Evolutionary conservation across 2,797 vertebrate species (phyloP), one percentile per base, ranked within the genome.

Genomic region (Leucoraja ocellata): DNA sequence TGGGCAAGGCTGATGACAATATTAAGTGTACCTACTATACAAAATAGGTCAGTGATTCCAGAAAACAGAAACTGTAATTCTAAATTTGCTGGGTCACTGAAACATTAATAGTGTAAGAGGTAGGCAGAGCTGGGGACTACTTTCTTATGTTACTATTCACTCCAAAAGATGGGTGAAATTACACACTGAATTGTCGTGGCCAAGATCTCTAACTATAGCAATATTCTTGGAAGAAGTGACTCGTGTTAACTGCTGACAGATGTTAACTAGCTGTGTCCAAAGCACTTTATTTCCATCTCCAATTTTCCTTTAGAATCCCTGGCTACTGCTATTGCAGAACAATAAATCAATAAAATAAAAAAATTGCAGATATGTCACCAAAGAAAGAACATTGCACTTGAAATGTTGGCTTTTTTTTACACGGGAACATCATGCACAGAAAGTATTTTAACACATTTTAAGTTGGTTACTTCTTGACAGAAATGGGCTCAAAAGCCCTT

Each of bases 171-270:
- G 95, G 93, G 93, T 94, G 94, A 96, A 97, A 94, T 95, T 94
- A 94, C 94, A 96, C 54, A 95, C 95, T 88, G 93, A 94, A 84
- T 94, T 28, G 95, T 94, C 93, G 93, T 94, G 0, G 93, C 93
- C 93, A 0, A 0, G n/a, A 93, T 95, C 86, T 32, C 93, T 95
- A 95, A 94, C 94, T 95, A 95, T 95, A 95, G 93, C 94, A 94
- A 93, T 94, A 94, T 97, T 97, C 96, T 96, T 95, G 96, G 97
- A 97, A 97, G 95, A 94, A 95, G 94, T 96, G 96, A 97, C 95
- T 96, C 96, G 96, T 96, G 95, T 94, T 95, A 95, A 96, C 96
- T 95, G 95, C 94, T 94, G 94, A 94, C 95, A 92, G 94, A 95
- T 94, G 93, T 95, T 93, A 46, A 46, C 46, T 46, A 46, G 93